Evolutionary conservation across 2,888 invertebrate genomes (phyloP), one percentile per base, ranked within the genome.

Genomic region (Amiota mariae): DNA sequence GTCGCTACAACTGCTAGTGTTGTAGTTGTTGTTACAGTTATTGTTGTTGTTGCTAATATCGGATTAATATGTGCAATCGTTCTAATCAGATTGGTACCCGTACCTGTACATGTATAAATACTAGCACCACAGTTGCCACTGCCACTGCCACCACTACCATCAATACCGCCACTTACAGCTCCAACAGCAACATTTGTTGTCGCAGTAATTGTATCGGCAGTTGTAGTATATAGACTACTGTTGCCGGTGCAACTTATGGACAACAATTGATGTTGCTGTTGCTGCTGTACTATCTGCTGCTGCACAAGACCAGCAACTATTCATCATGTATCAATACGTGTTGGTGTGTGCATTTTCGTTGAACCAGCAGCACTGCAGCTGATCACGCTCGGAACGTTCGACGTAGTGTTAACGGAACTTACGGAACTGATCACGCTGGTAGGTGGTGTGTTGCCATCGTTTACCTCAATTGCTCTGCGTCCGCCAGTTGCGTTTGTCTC

Each of bases 281-380:
- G 81, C 63, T 81, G 82, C 76, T 81, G 79, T 66, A 72, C 78
- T 77, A 75, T 79, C 73, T 81, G 86, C 78, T 77, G 85, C 79
- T 88, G 89, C 86, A 87, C 86, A 78, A 88, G 88, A 82, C 88
- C 88, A 80, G 87, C 88, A 81, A 87, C 88, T 85, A 88, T 83
- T 87, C 87, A 87, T 87, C 87, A 88, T 87, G 88, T 88, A 81
- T 88, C 87, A 79, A 87, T 80, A 78, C 88, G 82, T 77, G 86
- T 84, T 75, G 82, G 80, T 81, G 88, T 85, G 83, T 88, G 87
- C 82, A 87, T 88, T 86, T 88, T 88, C 86, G 87, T 86, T 77
- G 86, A 84, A 77, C 84, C 84, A 80, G 85, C 78, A 72, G 86
- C 79, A 24, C 81, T 78, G 81, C 82, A 81, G 74, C 54, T 81